Evolutionary conservation across 2,888 invertebrate genomes (phyloP).

Genomic region (Chrysolina americana): DNA sequence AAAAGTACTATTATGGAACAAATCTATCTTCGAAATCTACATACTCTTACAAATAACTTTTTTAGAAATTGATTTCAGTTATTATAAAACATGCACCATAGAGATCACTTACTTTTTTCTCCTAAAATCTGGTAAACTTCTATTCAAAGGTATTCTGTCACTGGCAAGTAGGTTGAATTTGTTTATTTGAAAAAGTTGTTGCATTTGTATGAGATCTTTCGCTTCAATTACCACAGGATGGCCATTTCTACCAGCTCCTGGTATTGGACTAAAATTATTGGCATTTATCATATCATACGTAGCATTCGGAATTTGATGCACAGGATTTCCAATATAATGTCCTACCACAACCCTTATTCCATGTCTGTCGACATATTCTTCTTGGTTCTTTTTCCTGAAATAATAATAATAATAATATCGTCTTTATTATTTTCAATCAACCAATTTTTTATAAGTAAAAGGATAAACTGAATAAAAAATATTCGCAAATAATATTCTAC

Average conservation of each 20-base stretch:
- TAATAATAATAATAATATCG: too few species aligned
- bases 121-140: constrained; percentile 87
- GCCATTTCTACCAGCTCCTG: constrained; percentile 84
- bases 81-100: too few species aligned
- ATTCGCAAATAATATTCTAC: too few species aligned
- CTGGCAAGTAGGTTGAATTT: constrained; percentile 91
- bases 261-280: constrained; percentile 83
- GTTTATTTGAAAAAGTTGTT: constrained; percentile 86
- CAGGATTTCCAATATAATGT: constrained; percentile 87
- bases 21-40: too few species aligned
- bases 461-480: too few species aligned
- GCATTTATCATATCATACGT: constrained; percentile 80
- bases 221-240: constrained; percentile 84
- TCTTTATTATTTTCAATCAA: too few species aligned
- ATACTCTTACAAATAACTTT: too few species aligned
- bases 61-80: too few species aligned
- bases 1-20: too few species aligned
- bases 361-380: constrained; percentile 79
- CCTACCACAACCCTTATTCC: constrained; percentile 91
- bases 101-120: constrained; percentile 77
- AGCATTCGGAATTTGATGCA: constrained; percentile 76
- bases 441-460: too few species aligned
- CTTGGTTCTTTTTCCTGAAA: constrained; percentile 75
- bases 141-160: constrained; percentile 88
- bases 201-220: constrained; percentile 82